Conservation (phyloP, 2,888 invertebrate species). For the Parthenolecanium corni region DNA sequence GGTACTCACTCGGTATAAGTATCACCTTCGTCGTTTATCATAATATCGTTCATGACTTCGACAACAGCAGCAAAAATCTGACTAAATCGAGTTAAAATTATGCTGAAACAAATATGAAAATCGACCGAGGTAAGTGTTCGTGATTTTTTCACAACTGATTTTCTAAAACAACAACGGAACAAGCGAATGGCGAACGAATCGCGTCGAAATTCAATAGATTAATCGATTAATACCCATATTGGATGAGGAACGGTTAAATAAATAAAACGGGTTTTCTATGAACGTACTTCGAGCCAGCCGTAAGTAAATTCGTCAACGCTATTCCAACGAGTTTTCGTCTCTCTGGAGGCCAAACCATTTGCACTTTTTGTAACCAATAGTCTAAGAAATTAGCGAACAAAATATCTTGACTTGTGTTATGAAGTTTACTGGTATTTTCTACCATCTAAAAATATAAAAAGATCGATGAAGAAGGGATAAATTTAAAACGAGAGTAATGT, state of each 20-base stretch:
- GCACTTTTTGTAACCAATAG: slow-evolving; percentile 64
- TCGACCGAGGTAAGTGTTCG: no score
- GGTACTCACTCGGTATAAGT: slow-evolving; percentile 45
- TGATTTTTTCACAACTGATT: no score
- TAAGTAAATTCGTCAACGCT: slow-evolving; percentile 41
- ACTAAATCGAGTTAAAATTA: slow-evolving; percentile 57
- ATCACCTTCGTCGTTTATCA: slow-evolving; percentile 56
- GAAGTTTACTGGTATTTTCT: neutral
- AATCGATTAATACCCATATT: no score
- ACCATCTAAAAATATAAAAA: neutral
- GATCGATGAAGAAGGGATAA: neutral
- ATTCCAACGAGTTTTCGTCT: slow-evolving; percentile 69
- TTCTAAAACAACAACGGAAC: no score
- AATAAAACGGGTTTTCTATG: neutral
- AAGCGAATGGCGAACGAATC: no score
- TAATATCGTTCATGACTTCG: slow-evolving; percentile 68
- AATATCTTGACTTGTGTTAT: neutral
- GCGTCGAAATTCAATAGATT: no score
- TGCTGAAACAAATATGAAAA: slow-evolving; percentile 58
- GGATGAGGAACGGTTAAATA: no score
- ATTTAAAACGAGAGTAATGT: neutral
- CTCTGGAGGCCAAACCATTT: slow-evolving; percentile 62
- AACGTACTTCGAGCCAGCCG: slow-evolving; percentile 35
- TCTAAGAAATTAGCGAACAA: slow-evolving; percentile 15
- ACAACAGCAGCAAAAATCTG: slow-evolving; percentile 60